Conservation (phyloP, 2,797 vertebrate genomes). For the Syngnathus acus region DNA sequence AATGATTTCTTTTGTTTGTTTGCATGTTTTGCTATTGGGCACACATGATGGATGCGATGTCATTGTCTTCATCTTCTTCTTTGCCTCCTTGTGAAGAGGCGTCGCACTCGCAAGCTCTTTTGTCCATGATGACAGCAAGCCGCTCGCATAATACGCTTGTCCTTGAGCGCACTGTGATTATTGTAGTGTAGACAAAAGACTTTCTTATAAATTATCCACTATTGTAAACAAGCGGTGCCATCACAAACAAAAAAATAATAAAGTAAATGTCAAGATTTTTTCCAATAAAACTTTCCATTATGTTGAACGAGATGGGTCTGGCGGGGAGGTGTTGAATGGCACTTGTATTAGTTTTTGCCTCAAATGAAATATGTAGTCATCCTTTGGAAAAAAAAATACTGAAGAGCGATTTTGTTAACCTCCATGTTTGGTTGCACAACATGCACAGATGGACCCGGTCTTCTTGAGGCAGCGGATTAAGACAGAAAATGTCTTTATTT, state of each 20-base stretch:
- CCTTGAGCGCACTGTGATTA: background rate
- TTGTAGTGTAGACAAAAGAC: background rate
- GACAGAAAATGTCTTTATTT: background rate
- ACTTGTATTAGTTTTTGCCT: background rate
- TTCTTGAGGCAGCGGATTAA: background rate
- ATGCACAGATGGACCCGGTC: slow-evolving; percentile 1
- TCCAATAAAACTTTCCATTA: background rate
- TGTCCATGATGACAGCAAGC: slow-evolving; percentile 41
- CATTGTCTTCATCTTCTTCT: background rate
- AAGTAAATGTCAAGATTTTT: background rate
- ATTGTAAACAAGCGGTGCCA: background rate
- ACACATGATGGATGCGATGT: background rate
- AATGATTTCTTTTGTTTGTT: too few relatives aligned
- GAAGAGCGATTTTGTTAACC: background rate
- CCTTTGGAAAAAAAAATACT: background rate
- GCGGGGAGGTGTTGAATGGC: background rate
- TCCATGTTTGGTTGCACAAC: background rate
- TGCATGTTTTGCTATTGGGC: background rate
- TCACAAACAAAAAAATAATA: background rate
- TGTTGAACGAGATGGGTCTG: background rate
- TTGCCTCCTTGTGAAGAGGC: background rate
- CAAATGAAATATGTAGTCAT: background rate
- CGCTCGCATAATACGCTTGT: background rate
- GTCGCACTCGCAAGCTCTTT: background rate
- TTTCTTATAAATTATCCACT: slow-evolving; percentile 7